phyloP scores from a whole-genome alignment of 2,113 vertebrate species.

The Sorex fumeus region DNA sequence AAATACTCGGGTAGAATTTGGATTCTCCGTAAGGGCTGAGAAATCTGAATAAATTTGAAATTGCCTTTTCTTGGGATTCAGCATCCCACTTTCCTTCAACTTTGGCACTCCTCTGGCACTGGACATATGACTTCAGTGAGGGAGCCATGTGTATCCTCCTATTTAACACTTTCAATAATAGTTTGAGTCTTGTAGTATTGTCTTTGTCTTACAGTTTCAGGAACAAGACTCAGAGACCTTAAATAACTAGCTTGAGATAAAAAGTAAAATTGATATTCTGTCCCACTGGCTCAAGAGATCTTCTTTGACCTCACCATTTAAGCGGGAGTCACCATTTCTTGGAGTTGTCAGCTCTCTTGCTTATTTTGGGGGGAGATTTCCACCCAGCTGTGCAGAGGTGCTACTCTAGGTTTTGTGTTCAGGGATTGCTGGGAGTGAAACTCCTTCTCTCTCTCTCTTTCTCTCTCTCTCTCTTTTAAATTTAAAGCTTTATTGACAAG shows the following conservation, averaged over 20 bases:
- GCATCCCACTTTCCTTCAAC: background rate
- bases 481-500: no score
- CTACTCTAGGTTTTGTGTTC: no score
- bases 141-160: background rate
- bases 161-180: background rate
- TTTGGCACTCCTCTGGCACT: background rate
- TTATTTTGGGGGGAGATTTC: no score
- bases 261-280: background rate
- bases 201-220: slow-evolving; percentile 2
- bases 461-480: no score
- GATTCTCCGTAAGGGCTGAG: background rate
- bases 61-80: background rate
- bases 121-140: background rate
- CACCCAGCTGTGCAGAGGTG: no score
- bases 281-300: background rate
- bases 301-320: background rate
- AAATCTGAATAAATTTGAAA: background rate
- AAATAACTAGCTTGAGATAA: background rate
- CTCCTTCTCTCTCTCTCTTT: no score
- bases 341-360: no score
- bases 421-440: no score
- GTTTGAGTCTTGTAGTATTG: background rate
- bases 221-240: background rate
- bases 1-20: background rate
- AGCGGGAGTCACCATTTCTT: background rate